A percentile compares a stretch with the other conserved stretches of the same genome.
phyloP scores from a whole-genome alignment of 1,140 invertebrate species.

The Tenebrio molitor region DNA sequence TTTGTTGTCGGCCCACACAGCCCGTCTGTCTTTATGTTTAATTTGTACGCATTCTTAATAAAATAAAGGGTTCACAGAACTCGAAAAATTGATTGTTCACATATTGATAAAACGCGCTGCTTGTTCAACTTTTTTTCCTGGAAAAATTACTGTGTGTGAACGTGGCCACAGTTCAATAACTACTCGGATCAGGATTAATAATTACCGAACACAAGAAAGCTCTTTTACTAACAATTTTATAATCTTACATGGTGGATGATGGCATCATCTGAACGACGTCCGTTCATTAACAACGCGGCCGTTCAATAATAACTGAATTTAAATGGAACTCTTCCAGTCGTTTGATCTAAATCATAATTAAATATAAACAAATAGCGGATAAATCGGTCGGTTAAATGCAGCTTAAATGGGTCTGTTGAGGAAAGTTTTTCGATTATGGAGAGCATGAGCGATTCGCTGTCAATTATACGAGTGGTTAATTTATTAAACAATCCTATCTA shows the following conservation, averaged over 20 bases:
- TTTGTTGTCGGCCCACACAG: conserved; percentile 63
- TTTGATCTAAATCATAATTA: conserved; percentile 6
- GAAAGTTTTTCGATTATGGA: conserved; percentile 13
- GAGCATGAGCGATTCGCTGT: conserved; percentile 12
- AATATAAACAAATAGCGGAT: conserved; percentile 3
- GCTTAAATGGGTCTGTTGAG: conserved; percentile 4
- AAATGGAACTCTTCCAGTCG: not conserved
- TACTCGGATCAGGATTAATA: conserved; percentile 19
- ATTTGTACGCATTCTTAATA: conserved; percentile 63
- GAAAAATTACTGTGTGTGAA: conserved; percentile 23
- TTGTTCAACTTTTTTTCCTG: conserved; percentile 19
- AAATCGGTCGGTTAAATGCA: not conserved
- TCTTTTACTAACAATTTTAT: conserved; percentile 25
- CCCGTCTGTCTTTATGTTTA: conserved; percentile 60
- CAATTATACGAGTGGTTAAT: conserved; percentile 38
- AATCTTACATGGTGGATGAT: conserved; percentile 4
- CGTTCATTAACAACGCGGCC: conserved; percentile 22
- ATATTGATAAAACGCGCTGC: conserved; percentile 25
- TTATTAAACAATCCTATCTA: conserved; percentile 54
- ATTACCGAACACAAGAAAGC: conserved; percentile 37
- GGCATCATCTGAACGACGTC: not conserved
- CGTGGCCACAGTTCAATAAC: not conserved
- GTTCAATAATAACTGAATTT: not conserved
- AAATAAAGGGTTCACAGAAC: conserved; percentile 55
- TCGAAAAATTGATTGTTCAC: conserved; percentile 40